Evolutionary conservation across 2,888 invertebrate genomes (phyloP).

Genomic region (Anodontia alba): DNA sequence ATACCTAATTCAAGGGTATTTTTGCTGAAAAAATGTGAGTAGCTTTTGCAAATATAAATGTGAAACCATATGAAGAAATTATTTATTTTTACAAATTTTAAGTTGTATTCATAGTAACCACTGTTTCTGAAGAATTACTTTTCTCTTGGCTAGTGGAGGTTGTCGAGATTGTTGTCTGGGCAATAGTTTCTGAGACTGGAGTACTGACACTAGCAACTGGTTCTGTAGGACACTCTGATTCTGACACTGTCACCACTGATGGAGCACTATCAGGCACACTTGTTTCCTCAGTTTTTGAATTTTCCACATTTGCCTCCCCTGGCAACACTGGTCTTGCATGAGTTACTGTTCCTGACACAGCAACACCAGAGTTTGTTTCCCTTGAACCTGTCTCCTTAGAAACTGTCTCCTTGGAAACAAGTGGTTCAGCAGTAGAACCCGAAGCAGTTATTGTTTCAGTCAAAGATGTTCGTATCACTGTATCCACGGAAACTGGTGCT

Average conservation of each 20-base stretch:
- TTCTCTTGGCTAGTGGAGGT: background rate
- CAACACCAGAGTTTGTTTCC: background rate
- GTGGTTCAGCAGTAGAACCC: background rate
- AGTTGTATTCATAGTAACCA: background rate
- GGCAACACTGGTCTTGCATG: background rate
- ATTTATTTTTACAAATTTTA: background rate
- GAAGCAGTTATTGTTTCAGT: background rate
- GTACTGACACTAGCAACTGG: background rate
- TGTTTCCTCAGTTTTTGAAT: background rate
- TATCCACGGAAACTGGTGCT: conserved; percentile 19
- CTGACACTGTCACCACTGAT: background rate
- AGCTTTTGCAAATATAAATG: no score
- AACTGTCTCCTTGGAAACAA: background rate
- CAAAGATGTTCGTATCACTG: background rate
- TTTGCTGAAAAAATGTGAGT: no score
- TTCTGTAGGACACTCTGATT: background rate
- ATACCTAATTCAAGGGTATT: no score
- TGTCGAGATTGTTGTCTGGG: background rate
- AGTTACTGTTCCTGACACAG: background rate
- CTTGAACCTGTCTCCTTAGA: background rate
- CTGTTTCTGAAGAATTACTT: background rate
- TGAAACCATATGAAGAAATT: no score
- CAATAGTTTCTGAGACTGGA: background rate
- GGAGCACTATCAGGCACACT: background rate
- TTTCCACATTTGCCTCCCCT: background rate